Evolutionary conservation across 1,140 invertebrate species (phyloP), one percentile per base, ranked within the genome.

Genomic region (Chironomus striatipennis): DNA sequence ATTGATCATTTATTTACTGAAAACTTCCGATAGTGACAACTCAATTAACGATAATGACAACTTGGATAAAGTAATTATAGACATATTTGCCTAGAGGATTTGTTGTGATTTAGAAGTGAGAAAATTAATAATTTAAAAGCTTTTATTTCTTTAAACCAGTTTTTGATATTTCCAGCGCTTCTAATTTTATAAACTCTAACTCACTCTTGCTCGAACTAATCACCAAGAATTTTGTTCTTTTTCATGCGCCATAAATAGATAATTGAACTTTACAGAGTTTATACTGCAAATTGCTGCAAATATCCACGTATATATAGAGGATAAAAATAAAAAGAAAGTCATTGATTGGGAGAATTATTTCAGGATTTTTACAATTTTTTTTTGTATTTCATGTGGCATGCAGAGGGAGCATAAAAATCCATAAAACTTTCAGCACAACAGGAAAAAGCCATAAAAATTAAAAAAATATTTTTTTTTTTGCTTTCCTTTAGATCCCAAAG

Each of bases 391-490:
- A 10, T 9, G 8, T 47, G 43, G 12, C 12, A 57, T 57, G 47
- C 15, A 47, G 43, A 47, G 43, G 15, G 47, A 57, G 12, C 12
- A 57, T n/a, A 57, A 57, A 57, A 57, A 57, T 57, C 9, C 47
- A 57, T 57, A 57, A 57, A 57, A 57, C 47, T 57, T 57, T 57
- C 47, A 57, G 12, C 47, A 57, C n/a, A 57, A 57, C 47, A 57
- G 47, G 47, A 34, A n/a, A 57, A 57, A 57, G 47, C 47, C 47
- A 57, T 57, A 57, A 57, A 57, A 57, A 57, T 57, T 57, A 57
- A 57, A 57, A 57, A 57, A n/a, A 57, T 57, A n/a, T 15, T 15
- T 57, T 57, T n/a, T 12, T n/a, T 57, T n/a, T n/a, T n/a, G n/a
- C 47, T 34, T 34, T 34, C 24, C 24, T 34, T 34, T 5, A 34